Conservation (phyloP, 2,113 vertebrate genomes). For the Nanger granti region DNA sequence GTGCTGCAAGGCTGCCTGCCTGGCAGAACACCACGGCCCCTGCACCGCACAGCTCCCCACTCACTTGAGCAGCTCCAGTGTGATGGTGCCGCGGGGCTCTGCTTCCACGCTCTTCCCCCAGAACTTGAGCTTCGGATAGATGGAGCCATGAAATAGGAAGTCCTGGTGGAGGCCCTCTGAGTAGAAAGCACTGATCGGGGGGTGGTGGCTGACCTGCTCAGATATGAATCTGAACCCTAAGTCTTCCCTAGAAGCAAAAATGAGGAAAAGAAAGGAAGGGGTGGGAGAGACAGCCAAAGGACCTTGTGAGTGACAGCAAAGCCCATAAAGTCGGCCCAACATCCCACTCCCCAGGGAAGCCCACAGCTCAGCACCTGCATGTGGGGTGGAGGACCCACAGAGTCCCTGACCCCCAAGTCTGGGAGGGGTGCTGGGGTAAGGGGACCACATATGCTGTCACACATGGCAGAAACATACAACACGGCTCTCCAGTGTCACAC, state of each 20-base stretch:
- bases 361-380: accelerated
- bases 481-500: accelerated
- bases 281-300: not conserved
- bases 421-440: not conserved
- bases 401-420: not conserved
- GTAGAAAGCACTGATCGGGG: slow-evolving; percentile 94
- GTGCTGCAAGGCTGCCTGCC: not conserved
- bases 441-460: not conserved
- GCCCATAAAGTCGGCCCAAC: accelerated
- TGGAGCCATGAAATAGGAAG: slow-evolving; percentile 95
- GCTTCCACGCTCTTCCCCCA: slow-evolving; percentile 99
- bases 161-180: slow-evolving; percentile 91
- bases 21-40: not conserved
- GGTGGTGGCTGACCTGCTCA: slow-evolving; percentile 98
- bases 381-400: not conserved
- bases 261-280: not conserved
- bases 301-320: not conserved
- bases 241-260: slow-evolving; percentile 83
- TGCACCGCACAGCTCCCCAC: slow-evolving; percentile 46
- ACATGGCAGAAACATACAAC: accelerated
- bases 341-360: not conserved
- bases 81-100: slow-evolving; percentile 95
- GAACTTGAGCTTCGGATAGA: slow-evolving; percentile 97
- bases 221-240: slow-evolving; percentile 93
- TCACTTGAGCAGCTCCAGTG: slow-evolving; percentile 92